Evolutionary conservation across 2,113 vertebrate genomes (phyloP).

Genomic region (Paratilapia polleni): DNA sequence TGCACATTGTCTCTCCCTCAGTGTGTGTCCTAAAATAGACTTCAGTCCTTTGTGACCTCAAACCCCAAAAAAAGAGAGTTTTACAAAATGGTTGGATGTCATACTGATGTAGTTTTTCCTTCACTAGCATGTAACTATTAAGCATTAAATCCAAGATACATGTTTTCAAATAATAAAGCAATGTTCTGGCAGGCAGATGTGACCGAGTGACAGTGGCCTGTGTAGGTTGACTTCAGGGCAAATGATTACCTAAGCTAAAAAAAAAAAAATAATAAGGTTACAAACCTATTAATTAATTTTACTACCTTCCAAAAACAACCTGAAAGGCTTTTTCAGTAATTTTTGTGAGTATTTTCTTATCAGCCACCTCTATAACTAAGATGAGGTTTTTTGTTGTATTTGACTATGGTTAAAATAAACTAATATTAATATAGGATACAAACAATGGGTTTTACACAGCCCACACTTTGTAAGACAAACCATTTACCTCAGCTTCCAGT

Average conservation of each 20-base stretch:
- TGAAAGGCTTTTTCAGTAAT: not conserved
- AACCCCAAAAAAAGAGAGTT: not conserved
- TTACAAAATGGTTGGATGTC: not conserved
- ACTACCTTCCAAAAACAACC: not conserved
- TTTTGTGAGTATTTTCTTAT: not conserved
- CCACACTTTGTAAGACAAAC: not conserved
- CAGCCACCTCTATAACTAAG: too few species aligned
- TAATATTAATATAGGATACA: not conserved
- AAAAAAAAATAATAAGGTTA: not conserved
- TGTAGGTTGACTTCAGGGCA: not conserved
- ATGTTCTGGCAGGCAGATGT: not conserved
- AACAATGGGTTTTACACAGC: not conserved
- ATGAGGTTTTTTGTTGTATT: not conserved
- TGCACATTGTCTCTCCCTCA: not conserved
- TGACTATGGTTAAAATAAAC: not conserved
- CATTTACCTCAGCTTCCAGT: not conserved
- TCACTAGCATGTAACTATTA: not conserved
- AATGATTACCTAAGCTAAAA: not conserved
- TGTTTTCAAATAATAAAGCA: not conserved
- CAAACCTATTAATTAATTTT: not conserved
- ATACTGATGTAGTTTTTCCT: not conserved
- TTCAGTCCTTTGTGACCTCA: not conserved
- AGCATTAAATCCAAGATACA: not conserved
- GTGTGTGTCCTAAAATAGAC: conserved; percentile 10
- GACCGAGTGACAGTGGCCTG: not conserved